Evolutionary conservation across 2,797 vertebrate genomes (phyloP).

Genomic region (Onychomys leucogaster): DNA sequence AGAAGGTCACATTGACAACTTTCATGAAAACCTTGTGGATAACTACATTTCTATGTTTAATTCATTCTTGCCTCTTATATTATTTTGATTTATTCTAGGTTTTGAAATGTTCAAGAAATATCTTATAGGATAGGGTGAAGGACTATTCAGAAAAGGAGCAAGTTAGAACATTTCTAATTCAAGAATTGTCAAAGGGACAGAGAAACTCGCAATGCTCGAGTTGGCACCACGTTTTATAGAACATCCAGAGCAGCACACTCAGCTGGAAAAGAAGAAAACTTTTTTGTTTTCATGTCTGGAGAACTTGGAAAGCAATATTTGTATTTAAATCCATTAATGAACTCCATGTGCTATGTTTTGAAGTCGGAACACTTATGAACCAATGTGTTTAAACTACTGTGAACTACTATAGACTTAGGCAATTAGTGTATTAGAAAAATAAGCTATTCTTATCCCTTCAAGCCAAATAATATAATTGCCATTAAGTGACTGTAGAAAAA

Average conservation of each 20-base stretch:
- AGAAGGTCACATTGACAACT: conserved; percentile 80
- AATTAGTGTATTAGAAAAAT: background rate
- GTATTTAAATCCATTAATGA: background rate
- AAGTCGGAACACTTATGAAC: background rate
- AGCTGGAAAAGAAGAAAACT: background rate
- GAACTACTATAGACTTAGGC: background rate
- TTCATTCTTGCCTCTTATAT: conserved; percentile 80
- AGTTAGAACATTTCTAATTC: background rate
- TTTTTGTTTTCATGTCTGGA: background rate
- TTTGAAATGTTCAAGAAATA: conserved; percentile 84
- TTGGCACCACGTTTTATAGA: background rate
- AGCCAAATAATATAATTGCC: background rate
- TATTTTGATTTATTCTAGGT: conserved; percentile 79
- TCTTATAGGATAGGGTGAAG: conserved; percentile 77
- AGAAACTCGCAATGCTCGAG: conserved; percentile 53
- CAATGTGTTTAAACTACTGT: background rate
- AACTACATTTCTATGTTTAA: conserved; percentile 82
- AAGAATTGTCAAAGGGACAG: conserved; percentile 73
- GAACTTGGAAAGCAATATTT: background rate
- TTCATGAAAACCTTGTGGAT: conserved; percentile 63
- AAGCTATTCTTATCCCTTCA: background rate
- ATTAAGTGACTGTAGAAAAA: background rate
- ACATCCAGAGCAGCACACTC: background rate
- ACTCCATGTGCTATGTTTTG: background rate
- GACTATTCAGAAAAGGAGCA: conserved; percentile 65